Conservation (phyloP, 2,113 vertebrate species). For the Poeciliopsis occidentalis region DNA sequence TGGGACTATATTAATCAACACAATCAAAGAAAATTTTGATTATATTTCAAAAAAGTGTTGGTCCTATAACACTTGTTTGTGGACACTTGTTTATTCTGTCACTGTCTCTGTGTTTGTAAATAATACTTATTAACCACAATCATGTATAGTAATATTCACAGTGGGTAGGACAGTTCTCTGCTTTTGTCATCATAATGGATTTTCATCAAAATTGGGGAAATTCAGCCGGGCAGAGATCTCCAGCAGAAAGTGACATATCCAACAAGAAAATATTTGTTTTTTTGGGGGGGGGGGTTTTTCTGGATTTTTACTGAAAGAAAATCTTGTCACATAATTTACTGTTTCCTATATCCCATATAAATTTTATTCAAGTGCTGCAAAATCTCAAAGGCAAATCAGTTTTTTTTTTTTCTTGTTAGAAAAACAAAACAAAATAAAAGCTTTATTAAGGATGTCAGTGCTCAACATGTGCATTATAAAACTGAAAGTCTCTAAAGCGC, state of each 20-base stretch:
- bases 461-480: constrained; percentile 79
- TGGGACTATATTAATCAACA: constrained; percentile 93
- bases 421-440: constrained; percentile 38
- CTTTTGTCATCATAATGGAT: constrained; percentile 72
- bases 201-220: constrained; percentile 60
- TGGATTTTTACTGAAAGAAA: constrained; percentile 15
- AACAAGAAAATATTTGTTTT: constrained; percentile 34
- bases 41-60: constrained; percentile 87
- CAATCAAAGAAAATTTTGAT: constrained; percentile 86
- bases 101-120: constrained; percentile 98
- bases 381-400: constrained; percentile 66
- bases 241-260: constrained; percentile 38
- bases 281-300: background rate
- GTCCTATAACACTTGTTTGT: constrained; percentile 93
- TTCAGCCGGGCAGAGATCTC: constrained; percentile 55
- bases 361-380: constrained; percentile 60
- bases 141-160: constrained; percentile 92
- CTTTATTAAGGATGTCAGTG: constrained; percentile 80
- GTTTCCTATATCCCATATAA: constrained; percentile 59
- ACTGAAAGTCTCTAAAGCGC: constrained; percentile 70
- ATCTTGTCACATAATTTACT: constrained; percentile 54
- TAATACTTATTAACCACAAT: constrained; percentile 95
- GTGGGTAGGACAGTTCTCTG: constrained; percentile 84
- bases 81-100: constrained; percentile 93
- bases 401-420: constrained; percentile 47